A percentile compares a stretch with the other conserved stretches of the same genome.
Conservation (phyloP, 2,113 vertebrate genomes). For the Haemorhous mexicanus region DNA sequence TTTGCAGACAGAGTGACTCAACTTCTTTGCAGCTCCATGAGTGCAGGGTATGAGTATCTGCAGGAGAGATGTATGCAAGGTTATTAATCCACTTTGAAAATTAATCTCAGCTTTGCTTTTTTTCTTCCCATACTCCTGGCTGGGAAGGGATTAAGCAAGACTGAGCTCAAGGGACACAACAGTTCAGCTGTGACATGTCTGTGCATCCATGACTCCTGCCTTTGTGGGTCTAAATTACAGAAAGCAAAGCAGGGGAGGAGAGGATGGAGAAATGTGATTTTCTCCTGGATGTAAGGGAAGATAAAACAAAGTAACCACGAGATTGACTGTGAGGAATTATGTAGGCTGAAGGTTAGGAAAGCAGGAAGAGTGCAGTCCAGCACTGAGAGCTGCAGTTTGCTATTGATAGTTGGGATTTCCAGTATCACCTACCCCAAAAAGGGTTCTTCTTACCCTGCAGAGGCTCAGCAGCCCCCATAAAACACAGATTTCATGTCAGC, state of each 20-base stretch:
- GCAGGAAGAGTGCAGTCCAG: background rate
- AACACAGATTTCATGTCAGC: background rate
- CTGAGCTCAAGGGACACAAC: background rate
- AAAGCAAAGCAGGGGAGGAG: background rate
- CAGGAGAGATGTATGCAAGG: fast-evolving
- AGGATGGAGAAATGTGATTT: background rate
- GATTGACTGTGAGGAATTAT: background rate
- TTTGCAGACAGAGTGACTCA: background rate
- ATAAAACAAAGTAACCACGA: background rate
- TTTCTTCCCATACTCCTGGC: background rate
- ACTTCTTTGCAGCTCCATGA: fast-evolving
- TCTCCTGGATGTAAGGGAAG: background rate
- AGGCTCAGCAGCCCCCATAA: background rate
- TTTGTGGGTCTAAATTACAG: background rate
- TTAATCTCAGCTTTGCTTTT: background rate
- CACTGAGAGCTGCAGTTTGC: background rate
- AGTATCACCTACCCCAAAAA: background rate
- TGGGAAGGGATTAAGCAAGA: background rate
- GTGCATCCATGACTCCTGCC: background rate
- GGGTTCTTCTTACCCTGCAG: background rate
- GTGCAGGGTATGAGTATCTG: background rate
- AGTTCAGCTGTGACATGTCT: background rate
- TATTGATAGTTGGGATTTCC: background rate
- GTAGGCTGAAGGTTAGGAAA: background rate
- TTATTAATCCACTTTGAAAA: background rate